A percentile compares a stretch with the other conserved stretches of the same genome.
Evolutionary conservation across 53 echinoderm and acorn worm species (phyloP).

Genomic region (Antedon mediterranea): DNA sequence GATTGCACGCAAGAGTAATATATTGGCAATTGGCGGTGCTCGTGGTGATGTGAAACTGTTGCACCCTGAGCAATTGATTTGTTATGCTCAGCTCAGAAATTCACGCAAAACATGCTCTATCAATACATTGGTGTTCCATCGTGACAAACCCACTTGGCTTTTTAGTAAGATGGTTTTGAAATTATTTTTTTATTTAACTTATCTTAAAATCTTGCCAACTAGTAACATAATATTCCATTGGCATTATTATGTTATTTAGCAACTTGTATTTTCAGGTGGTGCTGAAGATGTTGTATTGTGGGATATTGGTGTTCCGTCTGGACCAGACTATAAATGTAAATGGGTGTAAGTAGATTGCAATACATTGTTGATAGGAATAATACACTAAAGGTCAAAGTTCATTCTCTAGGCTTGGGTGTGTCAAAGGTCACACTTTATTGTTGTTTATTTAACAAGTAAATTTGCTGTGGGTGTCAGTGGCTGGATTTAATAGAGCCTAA

Average conservation of each 20-base stretch:
- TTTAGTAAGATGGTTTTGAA: conserved; percentile 96
- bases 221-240: not conserved
- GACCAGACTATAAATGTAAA: conserved; percentile 75
- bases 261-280: conserved; percentile 61
- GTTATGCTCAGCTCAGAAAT: conserved; percentile 61
- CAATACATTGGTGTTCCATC: conserved; percentile 79
- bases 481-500: too few species aligned
- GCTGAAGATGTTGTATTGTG: conserved; percentile 85
- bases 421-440: too few species aligned
- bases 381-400: too few species aligned
- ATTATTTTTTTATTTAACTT: too few species aligned
- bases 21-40: conserved; percentile 77
- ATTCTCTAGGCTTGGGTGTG: too few species aligned
- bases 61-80: conserved; percentile 74
- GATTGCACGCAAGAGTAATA: conserved; percentile 24
- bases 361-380: not conserved
- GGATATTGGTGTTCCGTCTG: conserved; percentile 82
- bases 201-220: too few species aligned
- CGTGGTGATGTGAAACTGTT: conserved; percentile 68
- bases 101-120: conserved; percentile 48
- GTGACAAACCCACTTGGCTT: conserved; percentile 64
- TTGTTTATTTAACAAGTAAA: too few species aligned
- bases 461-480: too few species aligned
- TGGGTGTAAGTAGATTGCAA: conserved; percentile 49
- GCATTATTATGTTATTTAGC: not conserved